Conservation (phyloP, 2,888 invertebrate species). For the Melanotus villosus region DNA sequence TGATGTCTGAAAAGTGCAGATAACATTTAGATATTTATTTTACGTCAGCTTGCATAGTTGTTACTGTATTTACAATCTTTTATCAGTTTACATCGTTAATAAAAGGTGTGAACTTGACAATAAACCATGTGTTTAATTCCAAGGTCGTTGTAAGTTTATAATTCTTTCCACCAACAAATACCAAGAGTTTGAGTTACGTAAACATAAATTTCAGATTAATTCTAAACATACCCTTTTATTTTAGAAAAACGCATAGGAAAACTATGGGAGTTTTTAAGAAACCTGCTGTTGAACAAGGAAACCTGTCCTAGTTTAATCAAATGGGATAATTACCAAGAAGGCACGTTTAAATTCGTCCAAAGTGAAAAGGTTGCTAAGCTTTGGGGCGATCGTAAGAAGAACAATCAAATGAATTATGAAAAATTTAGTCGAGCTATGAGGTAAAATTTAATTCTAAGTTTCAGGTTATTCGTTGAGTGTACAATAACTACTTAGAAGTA, state of each 20-base stretch:
- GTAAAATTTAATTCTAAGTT: too few species aligned
- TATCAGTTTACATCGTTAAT: not conserved
- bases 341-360: slow-evolving; percentile 90
- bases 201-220: too few species aligned
- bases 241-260: slow-evolving; percentile 60
- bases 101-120: slow-evolving; percentile 1
- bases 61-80: not conserved
- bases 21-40: not conserved
- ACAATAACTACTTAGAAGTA: too few species aligned
- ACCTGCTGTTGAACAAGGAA: slow-evolving; percentile 81
- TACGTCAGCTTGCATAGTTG: not conserved
- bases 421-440: slow-evolving; percentile 93
- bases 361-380: slow-evolving; percentile 88
- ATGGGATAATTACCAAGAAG: slow-evolving; percentile 89
- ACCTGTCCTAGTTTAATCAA: slow-evolving; percentile 87
- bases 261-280: slow-evolving; percentile 89
- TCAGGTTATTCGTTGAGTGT: too few species aligned
- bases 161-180: not conserved
- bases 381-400: slow-evolving; percentile 90
- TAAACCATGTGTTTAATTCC: not conserved
- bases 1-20: not conserved
- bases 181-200: not conserved
- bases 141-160: not conserved
- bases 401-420: slow-evolving; percentile 92
- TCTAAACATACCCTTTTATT: slow-evolving; percentile 8